phyloP scores from a whole-genome alignment of 2,113 vertebrate genomes.

The Phocoena sinus region DNA sequence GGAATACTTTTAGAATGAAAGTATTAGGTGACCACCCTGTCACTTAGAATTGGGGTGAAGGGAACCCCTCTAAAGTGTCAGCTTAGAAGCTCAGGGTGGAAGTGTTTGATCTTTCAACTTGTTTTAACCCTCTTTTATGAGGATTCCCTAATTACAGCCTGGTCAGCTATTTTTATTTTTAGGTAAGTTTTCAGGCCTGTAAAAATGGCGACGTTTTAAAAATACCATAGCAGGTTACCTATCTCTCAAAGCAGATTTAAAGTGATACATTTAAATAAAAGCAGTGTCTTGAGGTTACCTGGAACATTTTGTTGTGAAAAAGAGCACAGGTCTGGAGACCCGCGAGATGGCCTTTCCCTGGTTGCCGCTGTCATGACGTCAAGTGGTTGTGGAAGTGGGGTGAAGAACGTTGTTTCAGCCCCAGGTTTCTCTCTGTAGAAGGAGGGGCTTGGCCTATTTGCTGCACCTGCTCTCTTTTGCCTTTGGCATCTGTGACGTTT shows the following conservation, averaged over 20 bases:
- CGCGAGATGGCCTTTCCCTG: accelerated
- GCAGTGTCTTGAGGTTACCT: background rate
- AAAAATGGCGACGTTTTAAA: background rate
- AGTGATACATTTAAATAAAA: background rate
- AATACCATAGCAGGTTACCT: background rate
- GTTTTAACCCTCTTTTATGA: background rate
- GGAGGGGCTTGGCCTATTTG: background rate
- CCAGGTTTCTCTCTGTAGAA: background rate
- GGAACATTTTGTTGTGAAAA: background rate
- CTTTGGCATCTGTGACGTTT: background rate
- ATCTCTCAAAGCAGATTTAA: background rate
- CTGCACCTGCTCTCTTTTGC: background rate
- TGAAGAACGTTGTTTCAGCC: background rate
- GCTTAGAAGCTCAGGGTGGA: background rate
- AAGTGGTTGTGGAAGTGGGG: background rate
- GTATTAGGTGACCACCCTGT: background rate
- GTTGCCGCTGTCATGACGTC: accelerated
- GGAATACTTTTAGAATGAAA: background rate
- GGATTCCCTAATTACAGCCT: background rate
- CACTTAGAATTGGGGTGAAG: background rate
- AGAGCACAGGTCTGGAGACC: background rate
- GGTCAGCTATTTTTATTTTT: background rate
- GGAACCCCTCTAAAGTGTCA: background rate
- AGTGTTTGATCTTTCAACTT: background rate
- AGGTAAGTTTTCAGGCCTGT: background rate